Conservation (phyloP, 2,888 invertebrate species). For the Drosophila villosipedis region DNA sequence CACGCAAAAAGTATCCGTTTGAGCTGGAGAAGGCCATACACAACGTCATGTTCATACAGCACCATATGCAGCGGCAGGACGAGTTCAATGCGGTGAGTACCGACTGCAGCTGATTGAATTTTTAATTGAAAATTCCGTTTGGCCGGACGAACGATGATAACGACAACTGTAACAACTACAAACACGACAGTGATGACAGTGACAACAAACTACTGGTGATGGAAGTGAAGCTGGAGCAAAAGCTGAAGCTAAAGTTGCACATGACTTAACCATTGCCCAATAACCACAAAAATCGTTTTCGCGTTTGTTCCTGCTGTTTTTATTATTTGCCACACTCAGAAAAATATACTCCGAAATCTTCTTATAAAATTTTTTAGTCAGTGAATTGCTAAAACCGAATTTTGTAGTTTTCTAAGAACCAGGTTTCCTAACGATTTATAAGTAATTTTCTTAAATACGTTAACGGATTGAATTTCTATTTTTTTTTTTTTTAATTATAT, state of each 20-base stretch:
- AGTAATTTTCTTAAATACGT: neutral
- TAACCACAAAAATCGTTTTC: conserved; percentile 70
- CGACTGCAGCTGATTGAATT: conserved; percentile 75
- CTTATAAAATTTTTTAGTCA: rapidly evolving
- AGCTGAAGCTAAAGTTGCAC: conserved; percentile 6
- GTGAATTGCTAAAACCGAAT: neutral
- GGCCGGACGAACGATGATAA: conserved; percentile 36
- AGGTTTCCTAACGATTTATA: neutral
- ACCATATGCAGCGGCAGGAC: conserved; percentile 97
- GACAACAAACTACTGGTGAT: conserved; percentile 10
- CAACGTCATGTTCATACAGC: conserved; percentile 97
- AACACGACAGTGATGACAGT: conserved; percentile 29
- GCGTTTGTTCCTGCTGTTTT: conserved; percentile 32
- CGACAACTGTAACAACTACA: conserved; percentile 18
- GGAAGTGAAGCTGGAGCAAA: neutral
- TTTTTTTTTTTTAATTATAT: neutral
- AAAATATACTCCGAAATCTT: neutral
- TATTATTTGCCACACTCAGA: conserved; percentile 7
- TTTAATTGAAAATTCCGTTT: conserved; percentile 80
- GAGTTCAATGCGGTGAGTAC: conserved; percentile 95
- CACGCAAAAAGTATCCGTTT: conserved; percentile 94
- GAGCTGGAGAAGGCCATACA: conserved; percentile 97
- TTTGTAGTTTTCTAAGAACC: neutral
- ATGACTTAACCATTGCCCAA: conserved; percentile 28
- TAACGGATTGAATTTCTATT: neutral